Evolutionary conservation across 2,113 vertebrate species (phyloP), one percentile per base, ranked within the genome.

Genomic region (Bothrops jararaca): DNA sequence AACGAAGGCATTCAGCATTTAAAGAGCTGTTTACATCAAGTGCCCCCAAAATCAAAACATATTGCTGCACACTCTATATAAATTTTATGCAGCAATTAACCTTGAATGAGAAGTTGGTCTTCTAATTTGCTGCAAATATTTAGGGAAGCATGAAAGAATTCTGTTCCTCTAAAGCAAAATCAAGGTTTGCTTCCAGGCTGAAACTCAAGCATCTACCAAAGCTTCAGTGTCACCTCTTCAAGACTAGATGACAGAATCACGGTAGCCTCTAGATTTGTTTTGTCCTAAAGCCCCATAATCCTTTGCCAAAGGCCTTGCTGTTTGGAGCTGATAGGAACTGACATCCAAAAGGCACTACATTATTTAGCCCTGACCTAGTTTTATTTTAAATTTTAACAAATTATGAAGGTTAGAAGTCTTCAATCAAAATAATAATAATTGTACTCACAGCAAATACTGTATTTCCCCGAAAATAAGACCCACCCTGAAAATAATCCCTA

Each of bases 1-100:
- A 92, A 85, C 26, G 20, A 90, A 92, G 74, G 54, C 42, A 74
- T 91, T 50, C 88, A 86, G 86, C 45, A 93, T 91, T 90, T 94
- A 91, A 93, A 0, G 11, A 54, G 0, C 22, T 0, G 34, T 58
- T 90, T 86, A 89, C 50, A 50, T 1, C 3, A 15, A 45, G 0
- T 20, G 52, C 26, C 90, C 11, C 0, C 0, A 1, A 45, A 53
- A 50, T 3, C 53, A 1, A 54, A 54, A 64, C 50, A 60, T 88
- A 50, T 60, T 60, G 9, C 18, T 10, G 13, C 89, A 26, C 2
- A 85, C 39, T 91, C 23, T 13, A 93, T 94, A 91, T 24, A 86
- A 18, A 86, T 15, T 89, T 8, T 48, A 88, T 1, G 86, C 22
- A 94, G 86, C 91, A 91, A 93, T 58, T 86, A 91, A 56, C 90